Evolutionary conservation across 1,140 invertebrate genomes (phyloP).

Genomic region (Hylaeus volcanicus): DNA sequence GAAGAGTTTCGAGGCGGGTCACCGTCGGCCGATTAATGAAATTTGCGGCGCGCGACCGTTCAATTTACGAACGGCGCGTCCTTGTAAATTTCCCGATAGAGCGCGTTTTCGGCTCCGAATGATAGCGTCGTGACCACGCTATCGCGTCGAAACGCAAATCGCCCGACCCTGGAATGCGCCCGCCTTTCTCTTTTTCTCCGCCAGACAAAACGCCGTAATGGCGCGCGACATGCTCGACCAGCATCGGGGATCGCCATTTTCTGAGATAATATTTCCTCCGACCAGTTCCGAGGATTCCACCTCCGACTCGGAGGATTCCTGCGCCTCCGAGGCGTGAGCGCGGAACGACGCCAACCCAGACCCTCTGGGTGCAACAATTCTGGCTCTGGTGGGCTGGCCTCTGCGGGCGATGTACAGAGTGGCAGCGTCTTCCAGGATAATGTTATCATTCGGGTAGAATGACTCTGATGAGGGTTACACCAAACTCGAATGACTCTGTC

Average conservation of each 20-base stretch:
- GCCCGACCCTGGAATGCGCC: constrained; percentile 19
- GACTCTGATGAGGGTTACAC: too few relatives aligned
- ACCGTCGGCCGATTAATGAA: constrained; percentile 39
- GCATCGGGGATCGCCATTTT: constrained; percentile 36
- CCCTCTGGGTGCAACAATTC: too few relatives aligned
- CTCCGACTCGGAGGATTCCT: background rate
- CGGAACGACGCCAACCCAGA: too few relatives aligned
- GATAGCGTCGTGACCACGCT: too few relatives aligned
- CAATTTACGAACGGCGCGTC: constrained; percentile 43
- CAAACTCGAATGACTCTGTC: too few relatives aligned
- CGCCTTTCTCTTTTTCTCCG: constrained; percentile 47
- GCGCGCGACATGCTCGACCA: constrained; percentile 22
- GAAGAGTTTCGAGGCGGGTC: background rate
- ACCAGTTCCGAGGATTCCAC: background rate
- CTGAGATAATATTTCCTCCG: constrained; percentile 21
- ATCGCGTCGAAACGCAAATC: constrained; percentile 10
- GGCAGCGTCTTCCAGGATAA: too few relatives aligned
- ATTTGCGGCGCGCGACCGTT: constrained; percentile 44
- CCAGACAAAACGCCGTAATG: constrained; percentile 44
- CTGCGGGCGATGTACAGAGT: too few relatives aligned
- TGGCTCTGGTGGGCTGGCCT: too few relatives aligned
- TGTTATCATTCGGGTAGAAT: too few relatives aligned
- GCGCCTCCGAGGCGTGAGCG: background rate
- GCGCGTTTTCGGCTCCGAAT: constrained; percentile 16
- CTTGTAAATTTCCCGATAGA: constrained; percentile 48